These are phyloP conservation scores for Polyommatus icarus DNA, from an alignment of 2,888 invertebrate species.

Conservation along the genomic window DNA sequence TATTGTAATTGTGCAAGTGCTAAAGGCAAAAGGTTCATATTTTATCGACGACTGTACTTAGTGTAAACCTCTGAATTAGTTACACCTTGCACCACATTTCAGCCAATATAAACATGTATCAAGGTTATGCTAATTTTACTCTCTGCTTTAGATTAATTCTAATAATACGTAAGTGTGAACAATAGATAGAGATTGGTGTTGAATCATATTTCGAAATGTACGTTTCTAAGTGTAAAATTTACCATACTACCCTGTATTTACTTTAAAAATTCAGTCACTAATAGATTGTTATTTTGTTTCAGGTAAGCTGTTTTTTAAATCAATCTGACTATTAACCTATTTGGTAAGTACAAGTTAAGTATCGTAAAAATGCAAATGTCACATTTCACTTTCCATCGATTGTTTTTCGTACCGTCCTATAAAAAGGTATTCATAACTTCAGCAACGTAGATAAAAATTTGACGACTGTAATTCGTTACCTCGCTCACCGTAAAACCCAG, in stretches of 20 bases:
- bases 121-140: conserved; percentile 38
- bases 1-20: too few species aligned
- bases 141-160: not conserved
- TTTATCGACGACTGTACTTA: conserved; percentile 32
- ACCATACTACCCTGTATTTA: not conserved
- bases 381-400: not conserved
- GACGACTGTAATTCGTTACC: conserved; percentile 18
- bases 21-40: too few species aligned
- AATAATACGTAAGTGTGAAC: not conserved
- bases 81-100: conserved; percentile 43
- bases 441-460: conserved; percentile 13
- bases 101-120: conserved; percentile 52
- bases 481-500: not conserved
- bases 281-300: conserved; percentile 37
- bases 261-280: not conserved
- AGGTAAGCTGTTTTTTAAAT: conserved; percentile 37
- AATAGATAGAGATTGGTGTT: not conserved
- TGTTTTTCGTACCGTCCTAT: not conserved
- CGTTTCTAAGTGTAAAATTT: not conserved
- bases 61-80: conserved; percentile 44
- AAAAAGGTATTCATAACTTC: conserved; percentile 10
- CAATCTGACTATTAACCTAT: not conserved
- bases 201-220: not conserved
- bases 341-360: not conserved
- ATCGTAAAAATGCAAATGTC: not conserved